A percentile compares a stretch with the other conserved stretches of the same genome.
These are phyloP conservation scores for Temnopleurus reevesii DNA, from an alignment of 53 echinoderm and acorn worm species.

Conservation along the genomic window DNA sequence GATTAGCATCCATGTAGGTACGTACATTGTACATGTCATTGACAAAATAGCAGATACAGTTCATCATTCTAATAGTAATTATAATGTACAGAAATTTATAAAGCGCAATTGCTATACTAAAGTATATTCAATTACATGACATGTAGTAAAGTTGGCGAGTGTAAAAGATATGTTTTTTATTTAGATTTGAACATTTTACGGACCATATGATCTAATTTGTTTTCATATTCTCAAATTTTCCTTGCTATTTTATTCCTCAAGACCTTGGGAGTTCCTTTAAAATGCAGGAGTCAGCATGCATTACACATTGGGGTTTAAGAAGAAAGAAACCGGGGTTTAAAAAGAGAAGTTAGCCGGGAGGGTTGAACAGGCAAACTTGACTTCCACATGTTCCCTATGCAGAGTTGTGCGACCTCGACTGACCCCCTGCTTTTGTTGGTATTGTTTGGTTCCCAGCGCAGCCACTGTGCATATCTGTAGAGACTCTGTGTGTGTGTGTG, in stretches of 20 bases:
- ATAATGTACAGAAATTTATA: too few relatives aligned
- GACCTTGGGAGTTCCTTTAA: background rate
- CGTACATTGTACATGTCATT: too few relatives aligned
- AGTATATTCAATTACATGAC: too few relatives aligned
- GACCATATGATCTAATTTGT: too few relatives aligned
- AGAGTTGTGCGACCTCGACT: background rate
- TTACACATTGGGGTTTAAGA: background rate
- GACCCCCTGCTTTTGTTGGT: constrained; percentile 33
- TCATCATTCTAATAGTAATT: too few relatives aligned
- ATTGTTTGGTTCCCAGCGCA: constrained; percentile 31
- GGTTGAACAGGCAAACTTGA: constrained; percentile 34
- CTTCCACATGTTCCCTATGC: constrained; percentile 51
- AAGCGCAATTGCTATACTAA: too few relatives aligned
- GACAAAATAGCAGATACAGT: too few relatives aligned
- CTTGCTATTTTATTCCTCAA: background rate
- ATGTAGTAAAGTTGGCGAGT: too few relatives aligned
- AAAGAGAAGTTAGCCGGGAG: background rate
- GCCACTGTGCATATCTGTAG: constrained; percentile 20
- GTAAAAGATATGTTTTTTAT: too few relatives aligned
- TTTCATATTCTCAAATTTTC: too few relatives aligned
- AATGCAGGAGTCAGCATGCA: background rate
- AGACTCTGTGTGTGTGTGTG: background rate
- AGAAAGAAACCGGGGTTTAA: background rate
- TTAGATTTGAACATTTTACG: too few relatives aligned
- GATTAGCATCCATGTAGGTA: too few relatives aligned